Base-by-base conservation (phyloP, 2,888 invertebrate genomes). In the Euproctis similis region DNA sequence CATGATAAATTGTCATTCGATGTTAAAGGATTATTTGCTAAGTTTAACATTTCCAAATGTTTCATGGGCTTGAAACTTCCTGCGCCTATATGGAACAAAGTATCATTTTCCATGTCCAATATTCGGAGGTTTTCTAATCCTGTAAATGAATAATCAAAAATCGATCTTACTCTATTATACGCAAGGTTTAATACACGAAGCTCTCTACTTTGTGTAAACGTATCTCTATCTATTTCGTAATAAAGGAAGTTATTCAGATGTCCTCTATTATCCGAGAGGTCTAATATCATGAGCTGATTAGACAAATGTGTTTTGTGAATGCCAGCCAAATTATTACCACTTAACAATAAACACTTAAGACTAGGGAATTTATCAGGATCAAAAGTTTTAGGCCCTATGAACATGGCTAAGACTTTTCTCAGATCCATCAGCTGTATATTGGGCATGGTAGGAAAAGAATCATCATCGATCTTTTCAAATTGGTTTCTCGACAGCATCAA, bases 391-490 rank as follows among this genome's bases (percentile, higher is more conserved):
- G 73, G 48, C 0, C 75, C 76, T 19, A 90, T 71, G 9, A 60
- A 62, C 18, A 85, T 70, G 8, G 84, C 74, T 1, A 78, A 63
- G 1, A 87, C 85, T 49, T 81, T 81, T 28, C 85, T 73, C 22
- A 90, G 64, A 57, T 89, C 87, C 21, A 90, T 48, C 1, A 80
- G 43, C 47, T 84, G 71, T 28, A 90, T 62, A 34, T 86, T 84
- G 0, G 71, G 61, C 87, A 89, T 88, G 21, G 29, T 31, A 1
- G 88, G 87, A 52, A 89, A 89, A 2, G 68, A 59, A n/a, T 80
- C 65, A 6, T 80, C 69, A 7, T 53, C 49, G 4, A 89, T 73
- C 1, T 75, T 55, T 63, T 87, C 87, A 46, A 89, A 88, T 43
- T 87, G 87, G 50, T 89, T 89, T 26, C 77, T 60, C 0, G 85